These are phyloP conservation scores for Alloplasta piceator DNA, from an alignment of 2,888 invertebrate genomes.

Conservation along the genomic window DNA sequence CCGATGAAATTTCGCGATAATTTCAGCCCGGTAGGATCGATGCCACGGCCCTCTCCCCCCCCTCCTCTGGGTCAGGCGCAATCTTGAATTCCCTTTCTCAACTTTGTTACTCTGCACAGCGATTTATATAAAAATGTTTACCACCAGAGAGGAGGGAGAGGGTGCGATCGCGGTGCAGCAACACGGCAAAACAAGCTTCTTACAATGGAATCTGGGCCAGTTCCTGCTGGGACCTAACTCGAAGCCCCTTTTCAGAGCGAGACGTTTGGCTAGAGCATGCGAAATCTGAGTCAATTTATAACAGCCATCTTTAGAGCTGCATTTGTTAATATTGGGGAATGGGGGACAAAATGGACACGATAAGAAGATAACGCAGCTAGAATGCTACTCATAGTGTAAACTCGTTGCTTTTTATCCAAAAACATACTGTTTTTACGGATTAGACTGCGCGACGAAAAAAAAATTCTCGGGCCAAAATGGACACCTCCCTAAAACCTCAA, in stretches of 20 bases:
- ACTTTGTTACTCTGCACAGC: constrained; percentile 12
- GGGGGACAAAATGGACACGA: too few relatives aligned
- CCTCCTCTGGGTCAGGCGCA: constrained; percentile 47
- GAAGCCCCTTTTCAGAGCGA: constrained; percentile 20
- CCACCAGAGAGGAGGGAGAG: too few relatives aligned
- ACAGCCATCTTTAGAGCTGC: too few relatives aligned
- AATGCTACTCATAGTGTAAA: too few relatives aligned
- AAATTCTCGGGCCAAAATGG: too few relatives aligned
- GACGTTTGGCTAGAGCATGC: constrained; percentile 53
- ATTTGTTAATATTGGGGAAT: too few relatives aligned
- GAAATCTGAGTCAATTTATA: constrained; percentile 17
- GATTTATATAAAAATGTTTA: too few relatives aligned
- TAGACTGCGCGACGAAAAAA: too few relatives aligned
- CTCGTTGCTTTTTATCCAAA: too few relatives aligned
- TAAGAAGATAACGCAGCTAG: too few relatives aligned
- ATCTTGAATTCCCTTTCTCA: constrained; percentile 62
- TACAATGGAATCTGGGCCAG: constrained; percentile 73
- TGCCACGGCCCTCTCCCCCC: constrained; percentile 32
- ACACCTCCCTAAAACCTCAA: too few relatives aligned
- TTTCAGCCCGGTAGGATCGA: constrained; percentile 36
- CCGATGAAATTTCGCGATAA: constrained; percentile 75
- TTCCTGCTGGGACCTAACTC: constrained; percentile 67
- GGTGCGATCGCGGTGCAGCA: constrained; percentile 14
- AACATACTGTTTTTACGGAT: too few relatives aligned
- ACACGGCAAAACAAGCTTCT: constrained; percentile 53